Percentiles rank a stretch among this genome's conserved stretches.
These are phyloP conservation scores for Molothrus aeneus DNA, from an alignment of 2,797 vertebrate genomes.

Conservation along the genomic window DNA sequence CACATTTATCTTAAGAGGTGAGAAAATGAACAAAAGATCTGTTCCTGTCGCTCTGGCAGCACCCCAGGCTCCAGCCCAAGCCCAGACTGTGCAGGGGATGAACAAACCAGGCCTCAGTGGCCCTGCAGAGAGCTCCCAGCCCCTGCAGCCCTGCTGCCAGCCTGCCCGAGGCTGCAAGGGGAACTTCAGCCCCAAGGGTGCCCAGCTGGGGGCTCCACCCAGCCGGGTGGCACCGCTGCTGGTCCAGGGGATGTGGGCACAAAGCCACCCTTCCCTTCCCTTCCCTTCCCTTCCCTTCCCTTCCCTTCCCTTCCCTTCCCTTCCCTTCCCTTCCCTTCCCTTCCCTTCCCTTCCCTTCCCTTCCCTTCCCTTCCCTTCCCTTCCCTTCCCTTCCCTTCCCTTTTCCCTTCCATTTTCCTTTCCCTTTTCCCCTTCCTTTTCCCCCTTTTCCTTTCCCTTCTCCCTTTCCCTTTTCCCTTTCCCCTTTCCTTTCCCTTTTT, in stretches of 20 bases:
- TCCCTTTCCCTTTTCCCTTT: too few relatives aligned
- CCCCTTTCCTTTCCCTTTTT: too few relatives aligned
- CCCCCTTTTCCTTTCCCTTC: too few relatives aligned
- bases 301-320: not conserved
- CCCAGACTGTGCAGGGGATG: fast-evolving
- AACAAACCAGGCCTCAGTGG: fast-evolving
- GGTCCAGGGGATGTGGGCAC: not conserved
- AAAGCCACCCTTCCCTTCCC: not conserved
- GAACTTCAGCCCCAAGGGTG: fast-evolving
- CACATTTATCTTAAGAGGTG: not conserved
- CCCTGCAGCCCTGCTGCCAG: not conserved
- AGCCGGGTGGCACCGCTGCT: fast-evolving
- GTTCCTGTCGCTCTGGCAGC: not conserved
- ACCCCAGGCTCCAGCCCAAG: not conserved
- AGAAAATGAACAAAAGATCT: not conserved
- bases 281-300: not conserved
- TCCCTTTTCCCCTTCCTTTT: too few relatives aligned
- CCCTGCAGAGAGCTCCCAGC: not conserved
- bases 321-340: not conserved
- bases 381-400: too few relatives aligned
- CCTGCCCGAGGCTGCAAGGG: not conserved
- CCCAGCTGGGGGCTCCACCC: not conserved
- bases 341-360: too few relatives aligned
- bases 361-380: too few relatives aligned
- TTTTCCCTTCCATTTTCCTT: too few relatives aligned